Evolutionary conservation across 2,797 vertebrate genomes (phyloP).

Genomic region (Cossypha niveicapilla): DNA sequence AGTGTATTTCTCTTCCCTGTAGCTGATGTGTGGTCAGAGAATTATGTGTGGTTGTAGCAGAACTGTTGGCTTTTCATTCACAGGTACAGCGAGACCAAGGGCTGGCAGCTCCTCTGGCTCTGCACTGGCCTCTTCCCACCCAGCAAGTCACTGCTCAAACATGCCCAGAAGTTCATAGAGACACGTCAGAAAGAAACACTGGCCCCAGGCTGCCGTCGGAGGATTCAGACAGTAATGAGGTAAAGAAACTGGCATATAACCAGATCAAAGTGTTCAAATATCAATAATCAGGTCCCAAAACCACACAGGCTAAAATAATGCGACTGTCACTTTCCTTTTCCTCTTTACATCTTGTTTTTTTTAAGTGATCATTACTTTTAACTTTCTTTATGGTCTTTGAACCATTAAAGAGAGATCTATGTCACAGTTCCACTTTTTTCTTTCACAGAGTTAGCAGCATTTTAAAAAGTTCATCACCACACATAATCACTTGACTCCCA

Average conservation of each 20-base stretch:
- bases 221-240: conserved; percentile 87
- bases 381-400: not conserved
- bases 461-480: not conserved
- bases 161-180: conserved; percentile 89
- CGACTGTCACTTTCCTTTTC: not conserved
- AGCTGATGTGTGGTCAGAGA: not conserved
- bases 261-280: not conserved
- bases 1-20: not conserved
- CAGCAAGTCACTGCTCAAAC: conserved; percentile 83
- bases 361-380: not conserved
- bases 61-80: not conserved
- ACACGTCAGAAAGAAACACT: conserved; percentile 78
- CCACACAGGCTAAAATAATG: not conserved
- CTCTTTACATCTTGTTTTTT: not conserved
- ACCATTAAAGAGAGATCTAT: not conserved
- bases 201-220: conserved; percentile 82
- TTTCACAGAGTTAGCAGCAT: not conserved
- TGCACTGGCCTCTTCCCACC: conserved; percentile 93
- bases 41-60: not conserved
- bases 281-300: not conserved
- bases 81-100: conserved; percentile 88
- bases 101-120: conserved; percentile 96
- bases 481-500: not conserved
- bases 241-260: conserved; percentile 32
- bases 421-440: not conserved